A percentile compares a stretch with the other conserved stretches of the same genome.
Conservation (phyloP, 2,113 vertebrate genomes). For the Sinocyclocheilus anophthalmus region DNA sequence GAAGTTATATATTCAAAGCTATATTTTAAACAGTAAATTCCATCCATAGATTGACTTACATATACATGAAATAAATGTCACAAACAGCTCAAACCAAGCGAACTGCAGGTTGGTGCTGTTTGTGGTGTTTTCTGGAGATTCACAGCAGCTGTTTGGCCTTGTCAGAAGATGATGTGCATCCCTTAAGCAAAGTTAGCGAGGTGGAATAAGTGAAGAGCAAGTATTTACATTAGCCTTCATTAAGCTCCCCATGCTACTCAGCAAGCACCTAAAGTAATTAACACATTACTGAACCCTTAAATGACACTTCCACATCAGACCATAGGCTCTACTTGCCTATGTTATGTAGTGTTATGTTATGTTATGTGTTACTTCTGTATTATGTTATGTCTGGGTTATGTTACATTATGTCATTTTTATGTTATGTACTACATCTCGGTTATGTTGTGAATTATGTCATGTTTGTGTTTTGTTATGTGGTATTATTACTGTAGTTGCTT, state of each 20-base stretch:
- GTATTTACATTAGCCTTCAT: conserved; percentile 68
- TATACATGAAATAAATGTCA: background rate
- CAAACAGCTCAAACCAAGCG: background rate
- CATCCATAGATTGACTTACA: too few relatives aligned
- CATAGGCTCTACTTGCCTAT: background rate
- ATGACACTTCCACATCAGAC: background rate
- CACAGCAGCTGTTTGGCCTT: conserved; percentile 34
- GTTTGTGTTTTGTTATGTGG: background rate
- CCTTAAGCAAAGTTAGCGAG: conserved; percentile 61
- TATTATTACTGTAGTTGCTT: background rate
- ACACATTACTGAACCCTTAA: conserved; percentile 56
- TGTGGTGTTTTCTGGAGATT: conserved; percentile 24
- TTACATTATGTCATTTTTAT: background rate
- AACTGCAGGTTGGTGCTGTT: background rate
- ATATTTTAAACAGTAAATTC: background rate
- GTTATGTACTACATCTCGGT: background rate
- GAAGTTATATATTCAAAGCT: background rate
- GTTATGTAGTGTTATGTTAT: background rate
- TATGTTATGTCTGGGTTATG: too few relatives aligned
- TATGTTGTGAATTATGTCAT: background rate
- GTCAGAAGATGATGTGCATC: conserved; percentile 59
- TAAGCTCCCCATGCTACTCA: conserved; percentile 61
- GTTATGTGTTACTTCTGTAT: too few relatives aligned
- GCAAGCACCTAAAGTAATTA: conserved; percentile 72
- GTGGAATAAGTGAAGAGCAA: conserved; percentile 70